Base-by-base conservation (phyloP, 2,797 vertebrate species). In the Schizothorax lantsangensis region DNA sequence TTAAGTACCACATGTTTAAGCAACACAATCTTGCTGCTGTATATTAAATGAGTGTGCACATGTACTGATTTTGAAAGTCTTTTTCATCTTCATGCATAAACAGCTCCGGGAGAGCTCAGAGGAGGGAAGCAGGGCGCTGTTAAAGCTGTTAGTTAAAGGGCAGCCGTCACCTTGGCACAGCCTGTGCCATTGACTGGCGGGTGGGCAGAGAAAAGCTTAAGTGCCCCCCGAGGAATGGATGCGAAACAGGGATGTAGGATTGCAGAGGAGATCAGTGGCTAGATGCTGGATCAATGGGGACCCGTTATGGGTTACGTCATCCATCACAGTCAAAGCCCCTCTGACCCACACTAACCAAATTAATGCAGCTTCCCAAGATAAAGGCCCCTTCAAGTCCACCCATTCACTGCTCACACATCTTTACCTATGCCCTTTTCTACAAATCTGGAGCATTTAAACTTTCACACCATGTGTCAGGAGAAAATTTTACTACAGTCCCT, bases 351-450 rank as follows among this genome's bases (percentile, higher is more conserved):
- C 88, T 91, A 92, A 94, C 91, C 91, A 93, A 93, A 94, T 95
- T 94, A 94, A 94, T 94, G 17, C 93, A 92, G 88, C 91, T 91
- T 94, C 91, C 88, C 66, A 89, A 92, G 92, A 94, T 94, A 91
- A 93, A 91, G 89, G 86, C 40, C 92, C 93, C 90, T 89, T 62
- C 3, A 93, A 92, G 93, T 93, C 90, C 89, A 82, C 84, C 85
- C 87, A 79, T 59, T 93, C 87, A 93, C 93, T 91, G 92, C 92
- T 93, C 89, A 90, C 84, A 47, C 90, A 47, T 84, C 66, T 84
- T 87, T 88, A 89, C 87, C 87, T 82, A 86, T 86, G 88, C 83
- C 89, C 86, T 21, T 52, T 88, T 90, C 87, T 57, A 7, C 40
- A 89, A 88, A 89, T 90, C 84, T 92, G 89, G 84, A 91, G 90